Conservation (phyloP, 2,888 invertebrate genomes). For the Sarcophaga variegata region DNA sequence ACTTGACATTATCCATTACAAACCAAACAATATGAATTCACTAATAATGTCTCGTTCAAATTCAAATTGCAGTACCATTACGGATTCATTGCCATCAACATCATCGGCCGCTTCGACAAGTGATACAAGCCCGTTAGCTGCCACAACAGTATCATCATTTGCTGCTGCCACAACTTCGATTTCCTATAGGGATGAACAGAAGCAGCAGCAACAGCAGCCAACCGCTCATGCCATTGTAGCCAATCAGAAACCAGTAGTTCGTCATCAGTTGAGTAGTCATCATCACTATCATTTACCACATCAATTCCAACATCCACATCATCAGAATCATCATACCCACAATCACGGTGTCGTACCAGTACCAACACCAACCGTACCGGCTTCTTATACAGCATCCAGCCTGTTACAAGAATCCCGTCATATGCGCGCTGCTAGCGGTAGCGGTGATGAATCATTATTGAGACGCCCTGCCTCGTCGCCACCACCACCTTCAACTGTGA, state of each 20-base stretch:
- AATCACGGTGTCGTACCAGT: slow-evolving; percentile 75
- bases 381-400: slow-evolving; percentile 72
- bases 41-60: slow-evolving; percentile 71
- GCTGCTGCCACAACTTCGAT: slow-evolving; percentile 69
- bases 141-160: slow-evolving; percentile 61
- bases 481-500: slow-evolving; percentile 67
- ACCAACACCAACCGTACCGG: slow-evolving; percentile 77
- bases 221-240: slow-evolving; percentile 71
- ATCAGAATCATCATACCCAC: slow-evolving; percentile 79
- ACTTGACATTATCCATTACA: slow-evolving; percentile 11
- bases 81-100: slow-evolving; percentile 67
- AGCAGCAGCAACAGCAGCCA: slow-evolving; percentile 67
- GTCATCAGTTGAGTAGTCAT: slow-evolving; percentile 78
- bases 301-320: slow-evolving; percentile 80
- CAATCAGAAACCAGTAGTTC: slow-evolving; percentile 72
- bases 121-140: slow-evolving; percentile 66
- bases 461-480: slow-evolving; percentile 71
- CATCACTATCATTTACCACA: slow-evolving; percentile 80
- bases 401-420: slow-evolving; percentile 69
- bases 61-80: slow-evolving; percentile 73
- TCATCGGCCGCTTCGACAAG: slow-evolving; percentile 66
- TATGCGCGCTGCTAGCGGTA: slow-evolving; percentile 65
- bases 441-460: slow-evolving; percentile 66
- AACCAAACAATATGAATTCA: background rate
- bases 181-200: slow-evolving; percentile 66